These are phyloP conservation scores for Drosophila auraria DNA, from an alignment of 1,140 invertebrate species.

Conservation along the genomic window DNA sequence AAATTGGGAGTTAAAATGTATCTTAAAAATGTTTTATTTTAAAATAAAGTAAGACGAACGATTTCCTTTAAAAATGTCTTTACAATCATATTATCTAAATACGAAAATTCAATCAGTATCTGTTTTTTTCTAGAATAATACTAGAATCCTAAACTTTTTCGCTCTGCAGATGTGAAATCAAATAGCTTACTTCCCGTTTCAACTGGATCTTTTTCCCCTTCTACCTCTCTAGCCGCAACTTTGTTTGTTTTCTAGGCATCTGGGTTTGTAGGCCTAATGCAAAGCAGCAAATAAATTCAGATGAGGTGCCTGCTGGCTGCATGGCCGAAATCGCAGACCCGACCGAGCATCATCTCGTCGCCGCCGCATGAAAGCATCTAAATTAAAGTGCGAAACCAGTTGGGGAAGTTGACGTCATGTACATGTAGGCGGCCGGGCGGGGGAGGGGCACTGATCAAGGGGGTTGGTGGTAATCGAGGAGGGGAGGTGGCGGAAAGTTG, in stretches of 20 bases:
- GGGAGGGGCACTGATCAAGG: conserved; percentile 3
- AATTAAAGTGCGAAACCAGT: conserved; percentile 79
- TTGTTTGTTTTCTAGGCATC: conserved; percentile 67
- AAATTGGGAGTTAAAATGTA: no score
- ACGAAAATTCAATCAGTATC: no score
- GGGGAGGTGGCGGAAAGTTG: conserved; percentile 41
- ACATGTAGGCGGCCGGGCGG: conserved; percentile 35
- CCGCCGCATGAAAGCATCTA: conserved; percentile 75
- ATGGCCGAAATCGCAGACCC: conserved; percentile 33
- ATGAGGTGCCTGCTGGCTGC: conserved; percentile 26
- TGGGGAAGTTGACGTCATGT: conserved; percentile 73
- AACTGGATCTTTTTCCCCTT: conserved; percentile 38
- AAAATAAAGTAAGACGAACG: background rate
- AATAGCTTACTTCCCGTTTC: conserved; percentile 43
- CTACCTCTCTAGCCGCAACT: background rate
- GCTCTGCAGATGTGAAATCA: conserved; percentile 26
- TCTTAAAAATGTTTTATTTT: no score
- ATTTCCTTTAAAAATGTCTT: background rate
- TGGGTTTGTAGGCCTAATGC: conserved; percentile 79
- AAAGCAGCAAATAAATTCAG: conserved; percentile 73
- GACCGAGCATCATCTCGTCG: conserved; percentile 23
- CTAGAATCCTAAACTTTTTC: background rate
- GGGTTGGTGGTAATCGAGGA: conserved; percentile 13
- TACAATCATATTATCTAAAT: no score
- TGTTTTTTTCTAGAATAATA: no score